Base-by-base conservation (phyloP, 2,888 invertebrate genomes). In the Acanthococcus lagerstroemiae region DNA sequence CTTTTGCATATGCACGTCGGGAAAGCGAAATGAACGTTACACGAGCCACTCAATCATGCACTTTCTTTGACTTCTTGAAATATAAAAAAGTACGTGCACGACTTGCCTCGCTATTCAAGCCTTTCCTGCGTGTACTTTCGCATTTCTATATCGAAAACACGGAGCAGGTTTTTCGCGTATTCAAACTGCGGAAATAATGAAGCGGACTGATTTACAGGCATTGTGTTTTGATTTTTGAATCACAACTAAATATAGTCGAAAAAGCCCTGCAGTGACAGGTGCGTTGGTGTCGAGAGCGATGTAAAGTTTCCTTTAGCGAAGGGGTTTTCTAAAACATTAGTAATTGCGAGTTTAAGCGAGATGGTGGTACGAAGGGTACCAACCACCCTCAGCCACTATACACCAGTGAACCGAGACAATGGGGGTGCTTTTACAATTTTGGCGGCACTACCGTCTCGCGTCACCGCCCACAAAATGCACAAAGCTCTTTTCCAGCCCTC, bases 321-420 rank as follows among this genome's bases (percentile, higher is more conserved):
- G 37, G 37, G 37, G 19, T 48, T 22, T 52, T 9, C 24, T 22
- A 55, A 55, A 55, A 55, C 27, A 55, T 55, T 55, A 55, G 55
- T 55, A 55, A 55, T 55, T 55, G 55, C 55, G 55, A 55, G 55
- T 55, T 55, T 55, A 55, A 55, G 24, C 55, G 55, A 55, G 55
- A 55, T 26, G 52, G 52, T 52, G 52, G 52, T 52, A 52, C 52
- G 52, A 52, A 52, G 52, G 52, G 52, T 24, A 52, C 52, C 5
- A 52, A 52, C 19, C 52, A 12, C 19, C 52, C 52, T 52, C 52
- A 52, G 52, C 52, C 52, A 24, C 24, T 52, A 52, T 52, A 52
- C 52, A 52, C 52, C 52, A 52, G 52, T 52, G 52, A 52, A 52
- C 52, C 52, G 52, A 52, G 52, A 52, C 52, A 52, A 52, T 52